Conservation (phyloP, 1,140 invertebrate genomes). For the Monomorium pharaonis region DNA sequence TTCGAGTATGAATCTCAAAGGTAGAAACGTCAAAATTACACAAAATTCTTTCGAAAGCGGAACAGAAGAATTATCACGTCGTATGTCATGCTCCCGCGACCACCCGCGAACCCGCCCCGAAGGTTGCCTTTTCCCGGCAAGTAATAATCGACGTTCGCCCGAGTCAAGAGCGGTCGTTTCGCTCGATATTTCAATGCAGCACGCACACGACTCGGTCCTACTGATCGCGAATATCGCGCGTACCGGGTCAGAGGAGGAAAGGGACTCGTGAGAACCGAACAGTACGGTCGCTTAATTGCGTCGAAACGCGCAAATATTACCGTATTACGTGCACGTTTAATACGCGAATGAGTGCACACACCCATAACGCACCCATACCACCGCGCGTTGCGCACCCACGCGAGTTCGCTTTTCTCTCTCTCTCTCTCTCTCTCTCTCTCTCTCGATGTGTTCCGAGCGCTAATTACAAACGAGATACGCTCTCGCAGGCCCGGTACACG, state of each 20-base stretch:
- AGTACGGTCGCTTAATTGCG: conserved; percentile 66
- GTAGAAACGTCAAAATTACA: conserved; percentile 29
- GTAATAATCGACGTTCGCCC: conserved; percentile 36
- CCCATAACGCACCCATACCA: conserved; percentile 12
- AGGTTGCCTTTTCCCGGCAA: background rate
- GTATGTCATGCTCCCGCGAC: conserved; percentile 21
- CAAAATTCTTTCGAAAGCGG: conserved; percentile 10
- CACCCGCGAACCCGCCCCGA: conserved; percentile 36
- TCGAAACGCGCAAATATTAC: conserved; percentile 58
- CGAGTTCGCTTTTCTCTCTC: background rate
- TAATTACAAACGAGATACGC: conserved; percentile 69
- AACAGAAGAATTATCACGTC: conserved; percentile 35
- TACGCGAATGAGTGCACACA: background rate
- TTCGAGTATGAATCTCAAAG: conserved; percentile 3
- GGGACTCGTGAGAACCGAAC: conserved; percentile 58
- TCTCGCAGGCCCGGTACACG: conserved; percentile 13
- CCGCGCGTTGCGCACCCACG: background rate
- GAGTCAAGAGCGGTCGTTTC: background rate
- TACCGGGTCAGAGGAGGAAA: no score
- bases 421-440: background rate
- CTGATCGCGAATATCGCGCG: conserved; percentile 20
- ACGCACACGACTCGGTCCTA: background rate
- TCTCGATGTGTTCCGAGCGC: conserved; percentile 29
- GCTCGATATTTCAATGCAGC: conserved; percentile 15
- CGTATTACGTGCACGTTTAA: conserved; percentile 34